Conservation (phyloP, 2,113 vertebrate species). For the Anguilla japonica region DNA sequence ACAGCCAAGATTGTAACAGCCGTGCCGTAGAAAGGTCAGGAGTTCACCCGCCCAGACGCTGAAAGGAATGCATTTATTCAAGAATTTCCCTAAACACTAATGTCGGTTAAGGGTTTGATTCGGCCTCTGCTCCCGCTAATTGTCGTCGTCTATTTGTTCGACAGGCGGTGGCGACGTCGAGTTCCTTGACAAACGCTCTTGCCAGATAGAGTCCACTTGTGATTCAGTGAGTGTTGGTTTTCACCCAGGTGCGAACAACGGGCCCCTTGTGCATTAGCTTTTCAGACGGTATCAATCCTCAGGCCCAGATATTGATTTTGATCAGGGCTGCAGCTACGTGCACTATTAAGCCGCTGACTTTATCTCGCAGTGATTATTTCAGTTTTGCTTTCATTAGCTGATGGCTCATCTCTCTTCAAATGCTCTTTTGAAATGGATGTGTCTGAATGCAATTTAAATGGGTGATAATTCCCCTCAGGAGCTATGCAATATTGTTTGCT, state of each 20-base stretch:
- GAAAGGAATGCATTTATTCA: conserved; percentile 55
- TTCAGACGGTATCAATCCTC: conserved; percentile 32
- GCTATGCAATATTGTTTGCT: conserved; percentile 42
- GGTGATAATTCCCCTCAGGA: conserved; percentile 21
- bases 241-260: conserved; percentile 29
- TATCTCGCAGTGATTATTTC: conserved; percentile 2
- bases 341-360: conserved; percentile 14
- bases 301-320: conserved; percentile 36
- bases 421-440: conserved; percentile 14
- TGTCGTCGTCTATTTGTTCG: conserved; percentile 13
- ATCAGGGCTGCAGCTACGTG: conserved; percentile 32
- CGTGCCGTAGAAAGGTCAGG: conserved; percentile 53
- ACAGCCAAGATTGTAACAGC: conserved; percentile 13
- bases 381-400: conserved; percentile 5
- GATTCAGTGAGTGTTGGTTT: not conserved
- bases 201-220: not conserved
- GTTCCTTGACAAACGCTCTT: not conserved
- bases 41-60: conserved; percentile 62
- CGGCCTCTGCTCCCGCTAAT: conserved; percentile 25
- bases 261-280: conserved; percentile 37
- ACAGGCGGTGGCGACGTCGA: not conserved
- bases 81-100: conserved; percentile 39
- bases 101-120: conserved; percentile 47
- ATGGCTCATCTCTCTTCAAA: conserved; percentile 21
- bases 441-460: conserved; percentile 22